A percentile compares a stretch with the other conserved stretches of the same genome.
Conservation (phyloP, 92 coral and sea anemone species). For the Paramuricea clavata region DNA sequence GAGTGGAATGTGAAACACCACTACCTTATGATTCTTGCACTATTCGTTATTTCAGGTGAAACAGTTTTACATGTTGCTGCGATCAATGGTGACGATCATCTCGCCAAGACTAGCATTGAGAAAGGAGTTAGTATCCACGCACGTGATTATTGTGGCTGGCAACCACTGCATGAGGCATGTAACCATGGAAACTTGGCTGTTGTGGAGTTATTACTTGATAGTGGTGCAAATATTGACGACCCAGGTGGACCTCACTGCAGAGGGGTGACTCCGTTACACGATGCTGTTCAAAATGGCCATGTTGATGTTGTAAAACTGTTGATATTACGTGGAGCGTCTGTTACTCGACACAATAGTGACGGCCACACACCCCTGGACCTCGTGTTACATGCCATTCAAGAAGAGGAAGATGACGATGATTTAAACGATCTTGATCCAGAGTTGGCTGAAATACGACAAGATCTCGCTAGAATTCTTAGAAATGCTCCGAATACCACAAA, state of each 20-base stretch:
- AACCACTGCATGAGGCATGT: slow-evolving; percentile 96
- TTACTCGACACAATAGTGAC: slow-evolving; percentile 65
- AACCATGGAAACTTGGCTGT: slow-evolving; percentile 90
- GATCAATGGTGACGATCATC: slow-evolving; percentile 80
- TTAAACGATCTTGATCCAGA: slow-evolving; percentile 59
- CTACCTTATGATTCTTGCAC: too few species aligned
- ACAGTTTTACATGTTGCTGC: slow-evolving; percentile 92
- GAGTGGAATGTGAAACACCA: slow-evolving; percentile 10
- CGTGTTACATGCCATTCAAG: slow-evolving; percentile 65
- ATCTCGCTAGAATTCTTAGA: slow-evolving; percentile 73
- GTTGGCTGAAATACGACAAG: slow-evolving; percentile 66
- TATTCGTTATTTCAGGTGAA: slow-evolving; percentile 69
- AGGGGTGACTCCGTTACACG: slow-evolving; percentile 95
- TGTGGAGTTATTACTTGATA: slow-evolving; percentile 70
- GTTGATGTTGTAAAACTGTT: slow-evolving; percentile 84
- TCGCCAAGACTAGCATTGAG: slow-evolving; percentile 72
- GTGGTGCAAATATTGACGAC: slow-evolving; percentile 91
- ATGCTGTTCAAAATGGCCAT: slow-evolving; percentile 92
- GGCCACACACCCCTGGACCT: slow-evolving; percentile 86
- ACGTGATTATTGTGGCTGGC: slow-evolving; percentile 99
- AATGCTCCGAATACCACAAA: slow-evolving; percentile 27
- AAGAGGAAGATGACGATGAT: slow-evolving; percentile 65
- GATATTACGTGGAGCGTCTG: slow-evolving; percentile 79
- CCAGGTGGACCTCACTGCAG: slow-evolving; percentile 92
- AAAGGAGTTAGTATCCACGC: slow-evolving; percentile 95